Evolutionary conservation across 1,140 invertebrate species (phyloP), one percentile per base, ranked within the genome.

Genomic region (Tetranychus cinnabarinus): DNA sequence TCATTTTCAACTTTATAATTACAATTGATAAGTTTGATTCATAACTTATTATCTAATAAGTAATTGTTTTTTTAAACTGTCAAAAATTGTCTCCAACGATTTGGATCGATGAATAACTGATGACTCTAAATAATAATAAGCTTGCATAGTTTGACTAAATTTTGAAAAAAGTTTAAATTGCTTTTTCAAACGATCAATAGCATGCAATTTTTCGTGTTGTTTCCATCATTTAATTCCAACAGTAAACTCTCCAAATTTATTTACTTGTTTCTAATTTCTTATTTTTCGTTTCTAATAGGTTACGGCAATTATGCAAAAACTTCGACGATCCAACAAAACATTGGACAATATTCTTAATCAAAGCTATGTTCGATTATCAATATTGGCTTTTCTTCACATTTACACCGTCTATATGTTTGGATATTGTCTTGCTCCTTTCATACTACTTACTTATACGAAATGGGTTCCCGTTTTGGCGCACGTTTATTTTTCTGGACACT

Each of bases 401-500:
- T 64, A 61, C 34, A 64, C 60, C 13, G 39, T 58, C 34, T 64
- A 64, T 36, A 85, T 84, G 65, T 84, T 92, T 78, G 86, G 87
- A 12, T 93, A 86, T 75, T 83, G 83, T 68, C 72, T 92, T 12
- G 72, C 82, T 6, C 80, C 86, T 0, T 92, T 96, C 69, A 79
- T 79, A 36, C 74, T 87, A 1, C 77, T 92, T 34, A 80, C 80
- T 5, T 83, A 73, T 61, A 64, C 77, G 1, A 78, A 75, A 60
- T 67, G 82, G 74, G 78, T 75, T 66, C 42, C 54, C 13, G 52
- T 58, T 39, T 39, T 64, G 34, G 1, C 1, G 15, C 36, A 61
- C 46, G 12, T 64, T 15, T 61, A 64, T 47, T 64, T 50, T 47
- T 39, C 39, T 47, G 63, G 63, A 15, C 63, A 64, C 45, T n/a